Evolutionary conservation across 2,113 vertebrate species (phyloP).

Genomic region (Anguilla japonica): DNA sequence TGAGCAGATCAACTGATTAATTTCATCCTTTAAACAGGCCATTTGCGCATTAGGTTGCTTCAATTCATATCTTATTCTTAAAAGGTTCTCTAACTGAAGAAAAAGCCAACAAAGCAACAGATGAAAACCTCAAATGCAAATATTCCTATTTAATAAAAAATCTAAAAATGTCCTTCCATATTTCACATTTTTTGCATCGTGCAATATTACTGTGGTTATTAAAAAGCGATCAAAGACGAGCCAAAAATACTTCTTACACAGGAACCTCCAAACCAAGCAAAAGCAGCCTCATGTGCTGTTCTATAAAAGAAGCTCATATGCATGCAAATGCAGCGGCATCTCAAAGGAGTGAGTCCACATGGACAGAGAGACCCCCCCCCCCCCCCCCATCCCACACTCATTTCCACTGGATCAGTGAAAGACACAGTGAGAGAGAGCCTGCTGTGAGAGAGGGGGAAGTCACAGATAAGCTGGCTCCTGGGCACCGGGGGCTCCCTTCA

Average conservation of each 20-base stretch:
- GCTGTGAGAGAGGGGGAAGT: background rate
- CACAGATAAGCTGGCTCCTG: background rate
- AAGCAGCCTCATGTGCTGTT: background rate
- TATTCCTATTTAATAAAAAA: background rate
- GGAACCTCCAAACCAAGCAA: background rate
- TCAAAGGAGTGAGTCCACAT: background rate
- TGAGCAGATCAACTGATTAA: background rate
- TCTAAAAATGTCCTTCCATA: background rate
- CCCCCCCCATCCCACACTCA: background rate
- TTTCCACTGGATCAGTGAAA: background rate
- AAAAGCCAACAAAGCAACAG: too few species aligned
- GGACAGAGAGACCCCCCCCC: background rate
- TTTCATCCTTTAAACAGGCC: background rate
- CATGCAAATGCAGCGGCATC: background rate
- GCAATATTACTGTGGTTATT: background rate
- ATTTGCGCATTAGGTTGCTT: background rate
- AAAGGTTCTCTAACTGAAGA: too few species aligned
- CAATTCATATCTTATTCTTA: background rate
- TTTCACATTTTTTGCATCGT: background rate
- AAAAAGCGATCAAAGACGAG: background rate
- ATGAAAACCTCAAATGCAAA: background rate
- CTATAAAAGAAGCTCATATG: background rate
- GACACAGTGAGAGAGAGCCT: background rate
- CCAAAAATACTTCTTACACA: background rate
- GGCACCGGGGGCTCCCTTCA: background rate